These are phyloP conservation scores for Aradus depressus DNA, from an alignment of 2,888 invertebrate species.

Conservation along the genomic window DNA sequence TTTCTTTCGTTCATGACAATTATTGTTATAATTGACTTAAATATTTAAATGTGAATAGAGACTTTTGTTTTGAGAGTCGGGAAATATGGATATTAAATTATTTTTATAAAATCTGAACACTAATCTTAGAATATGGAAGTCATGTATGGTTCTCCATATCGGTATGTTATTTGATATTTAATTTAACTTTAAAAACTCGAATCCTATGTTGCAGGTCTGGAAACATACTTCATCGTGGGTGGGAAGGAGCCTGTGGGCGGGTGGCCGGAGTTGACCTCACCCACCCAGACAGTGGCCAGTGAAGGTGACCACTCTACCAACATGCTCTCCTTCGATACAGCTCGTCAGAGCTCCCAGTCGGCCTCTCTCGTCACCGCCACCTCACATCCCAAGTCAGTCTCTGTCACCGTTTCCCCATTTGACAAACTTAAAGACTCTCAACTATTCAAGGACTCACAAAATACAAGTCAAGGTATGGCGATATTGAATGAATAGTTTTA, in stretches of 20 bases:
- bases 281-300: conserved; percentile 19
- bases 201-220: conserved; percentile 39
- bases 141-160: too few species aligned
- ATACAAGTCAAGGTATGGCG: conserved; percentile 12
- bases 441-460: conserved; percentile 9
- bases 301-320: conserved; percentile 15
- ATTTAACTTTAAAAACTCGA: too few species aligned
- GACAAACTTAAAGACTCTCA: conserved; percentile 15
- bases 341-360: conserved; percentile 17
- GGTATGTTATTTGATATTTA: too few species aligned
- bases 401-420: conserved; percentile 23
- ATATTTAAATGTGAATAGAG: too few species aligned
- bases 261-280: conserved; percentile 14
- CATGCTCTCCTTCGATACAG: conserved; percentile 23
- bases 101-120: too few species aligned
- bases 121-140: too few species aligned
- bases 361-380: conserved; percentile 35
- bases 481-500: too few species aligned
- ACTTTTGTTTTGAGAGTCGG: too few species aligned
- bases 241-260: conserved; percentile 40
- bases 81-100: too few species aligned
- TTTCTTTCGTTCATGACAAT: too few species aligned
- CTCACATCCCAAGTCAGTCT: conserved; percentile 22
- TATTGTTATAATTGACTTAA: too few species aligned
- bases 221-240: conserved; percentile 76